Conservation (phyloP, 2,113 vertebrate genomes). For the Mugil cephalus region DNA sequence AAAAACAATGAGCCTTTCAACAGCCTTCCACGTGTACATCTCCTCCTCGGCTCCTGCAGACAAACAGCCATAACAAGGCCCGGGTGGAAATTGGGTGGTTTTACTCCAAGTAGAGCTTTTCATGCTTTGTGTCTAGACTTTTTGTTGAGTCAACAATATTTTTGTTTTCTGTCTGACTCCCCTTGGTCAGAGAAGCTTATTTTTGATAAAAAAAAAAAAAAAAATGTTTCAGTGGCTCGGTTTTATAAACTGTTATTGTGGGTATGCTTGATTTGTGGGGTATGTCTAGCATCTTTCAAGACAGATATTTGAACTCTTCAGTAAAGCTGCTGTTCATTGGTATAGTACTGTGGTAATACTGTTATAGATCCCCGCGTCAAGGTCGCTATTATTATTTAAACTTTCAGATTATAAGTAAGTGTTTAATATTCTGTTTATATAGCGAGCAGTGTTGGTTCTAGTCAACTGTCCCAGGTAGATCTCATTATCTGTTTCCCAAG, state of each 20-base stretch:
- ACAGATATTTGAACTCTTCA: constrained; percentile 1
- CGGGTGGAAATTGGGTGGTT: constrained; percentile 9
- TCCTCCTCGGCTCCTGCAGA: background rate
- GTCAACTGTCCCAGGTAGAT: background rate
- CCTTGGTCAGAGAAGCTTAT: constrained; percentile 49
- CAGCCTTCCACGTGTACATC: background rate
- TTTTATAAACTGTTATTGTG: constrained; percentile 35
- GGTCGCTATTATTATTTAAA: background rate
- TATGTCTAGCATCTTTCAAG: constrained; percentile 7
- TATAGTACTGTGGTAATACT: background rate
- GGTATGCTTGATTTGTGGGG: background rate
- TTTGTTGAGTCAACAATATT: constrained; percentile 62
- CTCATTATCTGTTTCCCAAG: background rate
- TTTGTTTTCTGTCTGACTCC: constrained; percentile 40
- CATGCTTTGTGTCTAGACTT: constrained; percentile 43
- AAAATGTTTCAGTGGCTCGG: constrained; percentile 8
- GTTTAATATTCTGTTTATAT: too few species aligned
- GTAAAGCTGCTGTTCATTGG: background rate
- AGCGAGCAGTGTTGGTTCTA: background rate
- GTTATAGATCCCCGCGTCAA: background rate
- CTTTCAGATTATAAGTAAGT: background rate
- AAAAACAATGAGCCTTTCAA: constrained; percentile 2
- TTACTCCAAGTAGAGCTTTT: constrained; percentile 17
- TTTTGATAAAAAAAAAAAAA: constrained; percentile 36
- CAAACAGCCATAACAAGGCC: constrained; percentile 2